A percentile compares a stretch with the other conserved stretches of the same genome.
Conservation (phyloP, 2,888 invertebrate species). For the Autographa gamma region DNA sequence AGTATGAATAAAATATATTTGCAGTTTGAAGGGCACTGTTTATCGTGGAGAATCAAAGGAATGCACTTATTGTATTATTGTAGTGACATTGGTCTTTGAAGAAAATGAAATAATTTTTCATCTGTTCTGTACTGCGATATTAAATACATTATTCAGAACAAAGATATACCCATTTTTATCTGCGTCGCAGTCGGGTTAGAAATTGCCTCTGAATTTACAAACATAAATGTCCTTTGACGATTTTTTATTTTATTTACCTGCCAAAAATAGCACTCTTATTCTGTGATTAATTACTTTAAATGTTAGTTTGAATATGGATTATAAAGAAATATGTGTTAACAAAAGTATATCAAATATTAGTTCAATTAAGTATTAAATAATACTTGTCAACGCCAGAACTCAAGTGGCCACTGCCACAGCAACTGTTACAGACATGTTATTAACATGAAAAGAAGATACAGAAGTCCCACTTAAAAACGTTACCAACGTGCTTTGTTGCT, state of each 20-base stretch:
- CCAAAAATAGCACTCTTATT: no score
- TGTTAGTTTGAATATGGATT: no score
- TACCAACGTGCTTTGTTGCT: neutral
- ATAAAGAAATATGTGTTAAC: no score
- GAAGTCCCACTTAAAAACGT: neutral
- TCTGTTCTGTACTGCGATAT: no score
- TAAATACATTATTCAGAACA: no score
- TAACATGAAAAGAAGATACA: neutral
- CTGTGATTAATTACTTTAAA: no score
- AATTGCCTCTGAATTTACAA: no score
- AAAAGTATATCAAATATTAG: neutral
- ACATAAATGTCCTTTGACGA: no score
- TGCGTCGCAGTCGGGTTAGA: no score
- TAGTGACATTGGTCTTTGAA: neutral
- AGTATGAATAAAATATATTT: slow-evolving; percentile 28
- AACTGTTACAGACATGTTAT: neutral
- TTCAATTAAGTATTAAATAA: neutral
- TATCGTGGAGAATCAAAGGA: slow-evolving; percentile 7
- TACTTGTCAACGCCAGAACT: neutral
- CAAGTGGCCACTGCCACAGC: neutral
- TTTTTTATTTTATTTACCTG: no score
- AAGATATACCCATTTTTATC: no score
- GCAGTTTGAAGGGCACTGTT: slow-evolving; percentile 7
- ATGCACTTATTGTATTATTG: neutral
- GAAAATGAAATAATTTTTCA: no score